Evolutionary conservation across 2,797 vertebrate species (phyloP), one percentile per base, ranked within the genome.

Genomic region (Premnoplex brunnescens): DNA sequence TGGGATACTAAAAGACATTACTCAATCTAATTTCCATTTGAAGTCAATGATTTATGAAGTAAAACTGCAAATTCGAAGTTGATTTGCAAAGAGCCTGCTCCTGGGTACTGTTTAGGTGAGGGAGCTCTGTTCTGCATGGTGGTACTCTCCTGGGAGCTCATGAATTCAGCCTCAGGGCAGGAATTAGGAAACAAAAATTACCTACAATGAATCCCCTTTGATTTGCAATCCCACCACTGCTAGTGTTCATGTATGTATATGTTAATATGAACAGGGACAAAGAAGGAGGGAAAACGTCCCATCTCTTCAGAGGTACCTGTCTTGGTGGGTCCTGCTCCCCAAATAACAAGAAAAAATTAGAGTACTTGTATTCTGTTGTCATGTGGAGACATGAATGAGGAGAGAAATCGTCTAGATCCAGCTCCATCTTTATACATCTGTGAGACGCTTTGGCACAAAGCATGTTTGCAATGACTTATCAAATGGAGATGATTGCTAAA

Each of bases 401-500:
- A 82, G 22, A 59, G 59, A 83, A 84, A 36, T 41, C 17, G 9
- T 73, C 16, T 36, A 4, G 9, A 36, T 68, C 27, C 60, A 67
- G 24, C 28, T 71, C 13, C 5, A 9, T 72, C 30, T 71, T 74
- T 26, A 8, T 24, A 15, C 1, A 28, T 34, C 7, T 54, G 15
- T 52, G 55, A 82, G 32, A 74, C 8, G 27, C 15, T 64, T 64
- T 21, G 63, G 18, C 26, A 60, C 44, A 34, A 67, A 64, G 7
- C 9, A 6, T 60, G 14, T 23, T 79, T 69, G 12, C 6, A 12
- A 0, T 39, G 49, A 32, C 4, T 48, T 60, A 51, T 11, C 0
- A 1, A 54, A 23, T 36, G 22, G 27, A 60, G 22, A 1, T 34
- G 10, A 12, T 68, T 32, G 11, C 37, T 72, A 4, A 75, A 71